Base-by-base conservation (phyloP, 2,113 vertebrate species). In the Elaphurus davidianus region DNA sequence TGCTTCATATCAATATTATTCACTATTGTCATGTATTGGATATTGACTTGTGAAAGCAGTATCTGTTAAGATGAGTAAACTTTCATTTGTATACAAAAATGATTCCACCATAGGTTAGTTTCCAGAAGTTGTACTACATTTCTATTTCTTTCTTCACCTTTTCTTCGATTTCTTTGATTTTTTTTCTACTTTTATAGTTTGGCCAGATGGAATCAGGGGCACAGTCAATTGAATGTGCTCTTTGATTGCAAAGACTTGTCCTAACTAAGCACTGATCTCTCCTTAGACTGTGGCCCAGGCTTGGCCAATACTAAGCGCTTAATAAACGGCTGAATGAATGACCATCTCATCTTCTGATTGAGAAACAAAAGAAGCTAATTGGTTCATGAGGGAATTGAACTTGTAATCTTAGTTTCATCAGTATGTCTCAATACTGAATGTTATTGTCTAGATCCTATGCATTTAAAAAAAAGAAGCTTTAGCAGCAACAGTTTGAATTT, bases 331-430 rank as follows among this genome's bases (percentile, higher is more conserved):
- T 94, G 45, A 81, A 87, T 92, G n/a, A 92, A 85, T 21, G 76
- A 97, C 28, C 87, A 23, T n/a, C 8, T 55, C 9, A 93, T 16
- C 17, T 84, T 92, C 40, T 60, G 33, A 3, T 76, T 47, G 57
- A 50, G 6, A 54, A 96, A 64, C 40, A 84, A 64, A 93, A 94
- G 71, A 52, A 89, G 33, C 78, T 97, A 97, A 98, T 54, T 97
- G 87, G 83, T 54, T 33, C 87, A 79, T 13, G 12, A 81, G 93
- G 88, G 95, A 97, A 95, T 40, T 85, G 25, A 92, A 78, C 43
- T 76, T 85, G 30, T 54, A 85, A 97, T 25, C 84, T 71, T 67
- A n/a, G 64, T 67, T 91, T 92, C 50, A 91, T 97, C 95, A 89
- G 25, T 71, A 19, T 54, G 11, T 55, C 57, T 96, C 21, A 67